Conservation (phyloP, 2,888 invertebrate genomes). For the Linnaemya tessellans region DNA sequence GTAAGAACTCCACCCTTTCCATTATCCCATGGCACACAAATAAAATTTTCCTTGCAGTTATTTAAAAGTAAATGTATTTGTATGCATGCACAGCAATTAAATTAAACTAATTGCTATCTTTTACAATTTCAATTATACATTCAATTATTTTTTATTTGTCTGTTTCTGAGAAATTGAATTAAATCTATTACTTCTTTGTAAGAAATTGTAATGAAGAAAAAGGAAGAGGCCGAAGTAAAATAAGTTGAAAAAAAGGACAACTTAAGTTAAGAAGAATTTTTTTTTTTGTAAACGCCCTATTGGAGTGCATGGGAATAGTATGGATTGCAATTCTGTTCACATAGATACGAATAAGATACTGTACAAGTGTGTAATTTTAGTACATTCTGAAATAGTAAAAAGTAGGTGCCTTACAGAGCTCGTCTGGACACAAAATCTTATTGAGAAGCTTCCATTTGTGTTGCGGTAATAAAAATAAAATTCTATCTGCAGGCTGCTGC, state of each 20-base stretch:
- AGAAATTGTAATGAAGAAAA: slow-evolving; percentile 33
- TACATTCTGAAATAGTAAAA: no score
- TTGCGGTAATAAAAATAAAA: no score
- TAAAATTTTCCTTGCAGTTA: neutral
- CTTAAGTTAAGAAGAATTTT: neutral
- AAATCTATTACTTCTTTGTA: slow-evolving; percentile 12
- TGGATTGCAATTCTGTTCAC: slow-evolving; percentile 31
- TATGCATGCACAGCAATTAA: slow-evolving; percentile 45
- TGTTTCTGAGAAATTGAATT: slow-evolving; percentile 51
- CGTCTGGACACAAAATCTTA: no score
- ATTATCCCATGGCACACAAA: neutral
- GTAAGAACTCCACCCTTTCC: slow-evolving; percentile 6
- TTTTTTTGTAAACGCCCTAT: slow-evolving; percentile 39
- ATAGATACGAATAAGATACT: slow-evolving; percentile 11
- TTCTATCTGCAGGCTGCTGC: no score
- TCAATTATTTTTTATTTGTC: slow-evolving; percentile 16
- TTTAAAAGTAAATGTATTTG: neutral
- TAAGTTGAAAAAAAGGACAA: neutral
- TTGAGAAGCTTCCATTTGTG: no score
- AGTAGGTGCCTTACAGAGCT: no score
- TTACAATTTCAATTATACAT: slow-evolving; percentile 64
- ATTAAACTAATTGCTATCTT: slow-evolving; percentile 66
- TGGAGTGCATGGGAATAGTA: slow-evolving; percentile 25
- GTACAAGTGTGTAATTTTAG: neutral
- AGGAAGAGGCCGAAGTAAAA: neutral